Evolutionary conservation across 2,888 invertebrate genomes (phyloP).

Genomic region (Uloborus plumipes): DNA sequence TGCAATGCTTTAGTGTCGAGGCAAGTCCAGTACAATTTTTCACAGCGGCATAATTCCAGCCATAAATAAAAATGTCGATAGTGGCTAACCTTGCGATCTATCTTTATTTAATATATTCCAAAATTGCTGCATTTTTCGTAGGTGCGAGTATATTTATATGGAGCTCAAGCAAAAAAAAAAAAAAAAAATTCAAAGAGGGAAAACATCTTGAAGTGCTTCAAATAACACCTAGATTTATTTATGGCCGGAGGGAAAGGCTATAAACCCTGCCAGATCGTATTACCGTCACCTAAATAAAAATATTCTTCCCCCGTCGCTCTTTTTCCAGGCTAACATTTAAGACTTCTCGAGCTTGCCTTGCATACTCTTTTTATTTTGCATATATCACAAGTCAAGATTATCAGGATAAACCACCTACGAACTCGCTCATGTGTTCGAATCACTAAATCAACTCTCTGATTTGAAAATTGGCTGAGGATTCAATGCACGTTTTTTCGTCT

Average conservation of each 20-base stretch:
- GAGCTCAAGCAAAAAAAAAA: slow-evolving; percentile 15
- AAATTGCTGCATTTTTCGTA: slow-evolving; percentile 56
- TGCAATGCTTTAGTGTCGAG: slow-evolving; percentile 35
- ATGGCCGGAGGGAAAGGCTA: slow-evolving; percentile 50
- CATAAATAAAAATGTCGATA: slow-evolving; percentile 55
- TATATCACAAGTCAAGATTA: slow-evolving; percentile 45
- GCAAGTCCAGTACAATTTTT: slow-evolving; percentile 23
- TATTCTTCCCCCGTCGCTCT: slow-evolving; percentile 12
- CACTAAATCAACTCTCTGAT: slow-evolving; percentile 51
- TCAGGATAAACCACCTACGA: slow-evolving; percentile 19
- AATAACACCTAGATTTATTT: slow-evolving; percentile 62
- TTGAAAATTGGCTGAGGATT: slow-evolving; percentile 33
- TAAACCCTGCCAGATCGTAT: slow-evolving; percentile 57
- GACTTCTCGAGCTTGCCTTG: slow-evolving; percentile 9
- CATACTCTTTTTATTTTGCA: slow-evolving; percentile 44
- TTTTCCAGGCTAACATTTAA: slow-evolving; percentile 43
- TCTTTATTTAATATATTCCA: slow-evolving; percentile 58
- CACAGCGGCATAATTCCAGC: slow-evolving; percentile 28
- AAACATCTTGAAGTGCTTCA: slow-evolving; percentile 54
- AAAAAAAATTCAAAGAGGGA: slow-evolving; percentile 33
- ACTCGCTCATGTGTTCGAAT: slow-evolving; percentile 2
- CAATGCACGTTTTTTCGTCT: slow-evolving; percentile 27
- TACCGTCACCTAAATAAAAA: slow-evolving; percentile 53
- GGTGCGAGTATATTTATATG: slow-evolving; percentile 21
- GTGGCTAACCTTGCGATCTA: slow-evolving; percentile 46